Percentiles rank a stretch among this genome's conserved stretches.
These are phyloP conservation scores for Punctoribates punctum DNA, from an alignment of 2,888 invertebrate species.

Conservation along the genomic window DNA sequence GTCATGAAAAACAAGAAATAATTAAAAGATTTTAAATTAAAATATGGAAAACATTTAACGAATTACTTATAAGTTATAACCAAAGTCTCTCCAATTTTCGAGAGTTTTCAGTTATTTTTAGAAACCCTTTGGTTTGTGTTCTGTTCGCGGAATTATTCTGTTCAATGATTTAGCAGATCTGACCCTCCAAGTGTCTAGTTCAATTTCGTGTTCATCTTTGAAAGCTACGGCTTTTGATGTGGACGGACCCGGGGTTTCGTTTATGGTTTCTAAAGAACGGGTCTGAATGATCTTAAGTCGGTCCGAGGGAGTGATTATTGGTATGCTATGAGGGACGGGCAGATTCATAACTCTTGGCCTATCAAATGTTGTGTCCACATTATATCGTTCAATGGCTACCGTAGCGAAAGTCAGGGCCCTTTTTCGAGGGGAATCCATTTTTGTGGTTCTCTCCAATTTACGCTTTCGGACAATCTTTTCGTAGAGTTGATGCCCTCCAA, in stretches of 20 bases:
- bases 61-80: too few relatives aligned
- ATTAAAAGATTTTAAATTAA: too few relatives aligned
- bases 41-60: too few relatives aligned
- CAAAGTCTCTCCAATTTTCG: too few relatives aligned
- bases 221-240: not conserved
- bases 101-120: too few relatives aligned
- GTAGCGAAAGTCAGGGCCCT: not conserved
- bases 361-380: not conserved
- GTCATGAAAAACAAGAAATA: too few relatives aligned
- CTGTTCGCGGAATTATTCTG: not conserved
- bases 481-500: not conserved
- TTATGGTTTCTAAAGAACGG: not conserved
- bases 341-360: not conserved
- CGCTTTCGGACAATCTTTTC: not conserved
- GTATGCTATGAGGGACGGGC: not conserved
- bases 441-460: not conserved
- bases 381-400: too few relatives aligned
- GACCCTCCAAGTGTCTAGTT: not conserved
- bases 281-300: not conserved
- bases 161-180: not conserved
- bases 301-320: not conserved
- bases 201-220: conserved; percentile 5
- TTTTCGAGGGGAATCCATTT: not conserved
- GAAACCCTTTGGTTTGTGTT: not conserved
- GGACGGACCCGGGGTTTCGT: not conserved